Conservation (phyloP, 2,888 invertebrate species). For the Meghimatium bilineatum region DNA sequence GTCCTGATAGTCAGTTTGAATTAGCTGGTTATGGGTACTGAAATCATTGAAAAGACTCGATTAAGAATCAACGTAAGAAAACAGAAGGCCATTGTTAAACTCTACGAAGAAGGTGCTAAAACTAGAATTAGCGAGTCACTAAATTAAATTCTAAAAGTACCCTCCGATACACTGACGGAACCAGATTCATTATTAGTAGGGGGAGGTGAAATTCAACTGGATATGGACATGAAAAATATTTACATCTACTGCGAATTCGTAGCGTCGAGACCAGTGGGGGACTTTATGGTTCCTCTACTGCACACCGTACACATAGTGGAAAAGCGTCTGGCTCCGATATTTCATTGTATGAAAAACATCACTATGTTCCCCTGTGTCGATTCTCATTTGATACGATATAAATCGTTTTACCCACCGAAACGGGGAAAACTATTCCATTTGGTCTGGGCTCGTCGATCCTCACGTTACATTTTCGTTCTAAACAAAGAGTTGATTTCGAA, state of each 20-base stretch:
- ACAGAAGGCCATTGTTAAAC: neutral
- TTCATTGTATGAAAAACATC: slow-evolving; percentile 20
- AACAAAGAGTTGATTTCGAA: neutral
- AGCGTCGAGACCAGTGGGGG: neutral
- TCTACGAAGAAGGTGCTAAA: neutral
- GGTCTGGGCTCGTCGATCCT: slow-evolving; percentile 19
- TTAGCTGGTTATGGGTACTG: too few species aligned
- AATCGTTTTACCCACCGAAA: slow-evolving; percentile 31
- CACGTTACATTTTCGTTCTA: slow-evolving; percentile 27
- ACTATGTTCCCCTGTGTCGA: slow-evolving; percentile 29
- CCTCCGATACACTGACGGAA: neutral
- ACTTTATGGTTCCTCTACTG: slow-evolving; percentile 22
- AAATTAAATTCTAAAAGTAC: neutral
- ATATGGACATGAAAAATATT: neutral
- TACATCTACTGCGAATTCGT: slow-evolving; percentile 20
- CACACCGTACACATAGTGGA: neutral
- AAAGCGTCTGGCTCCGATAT: neutral
- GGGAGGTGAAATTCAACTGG: neutral
- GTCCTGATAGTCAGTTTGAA: too few species aligned
- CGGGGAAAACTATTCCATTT: slow-evolving; percentile 18
- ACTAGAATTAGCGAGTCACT: neutral
- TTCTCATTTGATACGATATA: slow-evolving; percentile 26
- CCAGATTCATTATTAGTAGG: neutral
- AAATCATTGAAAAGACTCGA: too few species aligned
- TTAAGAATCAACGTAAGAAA: too few species aligned